Percentiles rank a stretch among this genome's conserved stretches.
Evolutionary conservation across 2,888 invertebrate genomes (phyloP).

Genomic region (Melanotus villosus): DNA sequence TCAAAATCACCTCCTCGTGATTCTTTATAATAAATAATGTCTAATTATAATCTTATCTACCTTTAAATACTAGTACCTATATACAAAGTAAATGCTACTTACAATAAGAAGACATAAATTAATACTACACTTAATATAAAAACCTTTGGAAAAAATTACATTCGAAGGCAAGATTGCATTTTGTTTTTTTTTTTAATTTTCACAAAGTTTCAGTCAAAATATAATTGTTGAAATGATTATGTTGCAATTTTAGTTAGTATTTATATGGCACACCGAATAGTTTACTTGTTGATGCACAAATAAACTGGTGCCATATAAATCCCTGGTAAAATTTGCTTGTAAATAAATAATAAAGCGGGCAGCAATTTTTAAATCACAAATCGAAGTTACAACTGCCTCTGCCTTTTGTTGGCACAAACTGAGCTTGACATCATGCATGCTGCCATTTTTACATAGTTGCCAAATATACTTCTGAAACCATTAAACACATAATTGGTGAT

Average conservation of each 20-base stretch:
- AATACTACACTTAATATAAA: constrained; percentile 22
- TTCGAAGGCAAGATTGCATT: constrained; percentile 59
- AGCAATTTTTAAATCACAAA: no score
- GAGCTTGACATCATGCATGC: constrained; percentile 8
- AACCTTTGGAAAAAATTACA: constrained; percentile 42
- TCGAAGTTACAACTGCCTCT: no score
- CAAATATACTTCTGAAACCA: no score
- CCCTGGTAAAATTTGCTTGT: no score
- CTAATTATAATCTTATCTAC: constrained; percentile 20
- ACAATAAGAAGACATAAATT: constrained; percentile 29
- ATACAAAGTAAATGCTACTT: constrained; percentile 34
- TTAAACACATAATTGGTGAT: no score
- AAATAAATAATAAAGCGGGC: no score
- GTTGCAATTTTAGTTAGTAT: no score
- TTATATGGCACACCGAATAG: neutral
- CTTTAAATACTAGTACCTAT: constrained; percentile 21
- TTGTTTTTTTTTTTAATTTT: constrained; percentile 1
- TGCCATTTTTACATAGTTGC: neutral
- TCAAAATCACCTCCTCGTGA: constrained; percentile 2
- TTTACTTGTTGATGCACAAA: no score
- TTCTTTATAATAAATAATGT: constrained; percentile 33
- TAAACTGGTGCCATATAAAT: no score
- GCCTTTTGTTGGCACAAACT: neutral
- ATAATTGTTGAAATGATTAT: neutral
- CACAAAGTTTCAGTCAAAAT: neutral